Conservation (phyloP, 1,140 invertebrate genomes). For the Choristoneura fumiferana region DNA sequence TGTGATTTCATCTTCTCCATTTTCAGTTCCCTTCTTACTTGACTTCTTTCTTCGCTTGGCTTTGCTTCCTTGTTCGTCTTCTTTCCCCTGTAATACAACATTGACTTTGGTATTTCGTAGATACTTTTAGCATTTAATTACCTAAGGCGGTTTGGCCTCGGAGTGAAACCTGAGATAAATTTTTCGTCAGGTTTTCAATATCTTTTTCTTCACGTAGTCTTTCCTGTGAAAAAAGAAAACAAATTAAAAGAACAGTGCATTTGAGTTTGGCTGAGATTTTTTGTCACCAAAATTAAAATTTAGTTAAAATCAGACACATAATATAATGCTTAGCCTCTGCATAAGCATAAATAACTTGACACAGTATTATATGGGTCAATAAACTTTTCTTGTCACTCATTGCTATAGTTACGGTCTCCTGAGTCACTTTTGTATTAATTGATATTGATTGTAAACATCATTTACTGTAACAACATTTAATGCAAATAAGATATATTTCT, state of each 20-base stretch:
- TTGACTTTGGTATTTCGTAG: slow-evolving; percentile 63
- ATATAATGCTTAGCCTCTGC: too few species aligned
- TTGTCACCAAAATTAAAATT: too few species aligned
- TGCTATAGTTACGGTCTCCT: too few species aligned
- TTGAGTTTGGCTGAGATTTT: too few species aligned
- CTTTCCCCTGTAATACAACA: slow-evolving; percentile 73
- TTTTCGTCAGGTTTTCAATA: slow-evolving; percentile 80
- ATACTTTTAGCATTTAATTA: slow-evolving; percentile 73
- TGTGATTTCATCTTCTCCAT: slow-evolving; percentile 22
- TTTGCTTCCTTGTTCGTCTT: slow-evolving; percentile 37
- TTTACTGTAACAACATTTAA: too few species aligned
- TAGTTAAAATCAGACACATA: too few species aligned
- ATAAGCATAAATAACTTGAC: too few species aligned
- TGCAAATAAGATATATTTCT: too few species aligned
- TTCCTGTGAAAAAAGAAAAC: slow-evolving; percentile 73
- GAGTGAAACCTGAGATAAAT: slow-evolving; percentile 80
- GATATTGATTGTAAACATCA: too few species aligned
- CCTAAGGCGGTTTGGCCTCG: slow-evolving; percentile 79
- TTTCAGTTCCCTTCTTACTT: slow-evolving; percentile 22
- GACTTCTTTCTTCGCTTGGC: slow-evolving; percentile 44
- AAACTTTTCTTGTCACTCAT: too few species aligned
- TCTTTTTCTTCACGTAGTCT: slow-evolving; percentile 51
- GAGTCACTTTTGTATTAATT: too few species aligned
- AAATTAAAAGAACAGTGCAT: neutral
- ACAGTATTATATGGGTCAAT: too few species aligned